These are phyloP conservation scores for Pseudomyrmex cubaensis DNA, from an alignment of 1,140 invertebrate species.

Conservation along the genomic window DNA sequence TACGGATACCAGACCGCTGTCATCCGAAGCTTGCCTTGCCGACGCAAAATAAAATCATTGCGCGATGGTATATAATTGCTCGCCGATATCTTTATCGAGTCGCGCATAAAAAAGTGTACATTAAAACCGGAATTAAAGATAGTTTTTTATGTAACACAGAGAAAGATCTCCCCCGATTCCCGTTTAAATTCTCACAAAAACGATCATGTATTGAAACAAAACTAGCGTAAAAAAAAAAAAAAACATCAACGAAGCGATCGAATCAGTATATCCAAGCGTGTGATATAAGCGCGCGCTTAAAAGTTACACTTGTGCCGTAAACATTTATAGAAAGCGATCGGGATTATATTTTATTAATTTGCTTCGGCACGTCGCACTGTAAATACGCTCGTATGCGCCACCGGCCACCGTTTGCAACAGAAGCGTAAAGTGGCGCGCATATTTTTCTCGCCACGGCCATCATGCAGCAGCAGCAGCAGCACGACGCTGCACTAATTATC, in stretches of 20 bases:
- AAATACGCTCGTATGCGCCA: neutral
- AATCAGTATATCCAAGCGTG: neutral
- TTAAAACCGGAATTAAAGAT: too few relatives aligned
- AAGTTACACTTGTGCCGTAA: neutral
- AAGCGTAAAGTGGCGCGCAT: slow-evolving; percentile 5
- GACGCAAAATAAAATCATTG: too few relatives aligned
- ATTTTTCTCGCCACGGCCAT: neutral
- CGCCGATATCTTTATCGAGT: too few relatives aligned
- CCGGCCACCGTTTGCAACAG: neutral
- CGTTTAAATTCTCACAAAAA: neutral
- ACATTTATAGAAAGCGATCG: neutral
- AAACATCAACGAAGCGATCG: too few relatives aligned
- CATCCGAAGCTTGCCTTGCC: too few relatives aligned
- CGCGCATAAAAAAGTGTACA: too few relatives aligned
- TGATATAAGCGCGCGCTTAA: neutral
- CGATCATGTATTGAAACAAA: neutral
- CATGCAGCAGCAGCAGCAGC: neutral
- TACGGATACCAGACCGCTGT: neutral
- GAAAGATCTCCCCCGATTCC: neutral
- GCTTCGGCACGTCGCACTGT: neutral
- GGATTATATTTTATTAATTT: slow-evolving; percentile 43
- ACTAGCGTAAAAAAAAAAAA: too few relatives aligned
- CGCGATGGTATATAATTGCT: too few relatives aligned
- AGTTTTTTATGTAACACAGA: too few relatives aligned
- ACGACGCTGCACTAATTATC: slow-evolving; percentile 47